Conservation (phyloP, 2,888 invertebrate genomes). For the Ceramica pisi region DNA sequence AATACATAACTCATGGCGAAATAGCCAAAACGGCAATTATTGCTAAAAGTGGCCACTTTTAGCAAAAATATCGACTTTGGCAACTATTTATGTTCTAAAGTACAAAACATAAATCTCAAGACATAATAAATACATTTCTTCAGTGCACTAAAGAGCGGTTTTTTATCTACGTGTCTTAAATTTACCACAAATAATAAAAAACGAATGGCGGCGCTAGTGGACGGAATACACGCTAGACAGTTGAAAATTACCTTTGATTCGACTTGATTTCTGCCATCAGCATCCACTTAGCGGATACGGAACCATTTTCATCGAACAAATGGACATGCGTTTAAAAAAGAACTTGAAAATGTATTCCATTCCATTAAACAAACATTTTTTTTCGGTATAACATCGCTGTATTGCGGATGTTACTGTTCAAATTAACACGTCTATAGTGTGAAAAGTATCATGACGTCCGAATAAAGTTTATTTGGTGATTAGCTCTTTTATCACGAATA, state of each 20-base stretch:
- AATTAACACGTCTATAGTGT: constrained; percentile 28
- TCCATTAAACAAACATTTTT: not conserved
- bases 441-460: constrained; percentile 10
- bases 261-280: not conserved
- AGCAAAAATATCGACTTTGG: too few species aligned
- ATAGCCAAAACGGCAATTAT: too few species aligned
- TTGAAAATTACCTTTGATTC: not conserved
- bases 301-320: not conserved
- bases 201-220: too few species aligned
- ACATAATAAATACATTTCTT: too few species aligned
- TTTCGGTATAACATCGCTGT: not conserved
- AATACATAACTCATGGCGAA: too few species aligned
- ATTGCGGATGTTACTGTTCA: constrained; percentile 1
- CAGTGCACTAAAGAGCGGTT: too few species aligned
- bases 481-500: not conserved
- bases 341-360: not conserved
- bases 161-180: too few species aligned
- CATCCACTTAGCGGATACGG: not conserved
- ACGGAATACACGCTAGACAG: too few species aligned
- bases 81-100: too few species aligned
- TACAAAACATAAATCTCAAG: too few species aligned
- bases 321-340: not conserved
- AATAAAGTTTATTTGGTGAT: constrained; percentile 7
- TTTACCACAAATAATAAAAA: too few species aligned
- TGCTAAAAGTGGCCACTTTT: too few species aligned